Evolutionary conservation across 2,888 invertebrate genomes (phyloP).

Genomic region (Polia nebulosa): DNA sequence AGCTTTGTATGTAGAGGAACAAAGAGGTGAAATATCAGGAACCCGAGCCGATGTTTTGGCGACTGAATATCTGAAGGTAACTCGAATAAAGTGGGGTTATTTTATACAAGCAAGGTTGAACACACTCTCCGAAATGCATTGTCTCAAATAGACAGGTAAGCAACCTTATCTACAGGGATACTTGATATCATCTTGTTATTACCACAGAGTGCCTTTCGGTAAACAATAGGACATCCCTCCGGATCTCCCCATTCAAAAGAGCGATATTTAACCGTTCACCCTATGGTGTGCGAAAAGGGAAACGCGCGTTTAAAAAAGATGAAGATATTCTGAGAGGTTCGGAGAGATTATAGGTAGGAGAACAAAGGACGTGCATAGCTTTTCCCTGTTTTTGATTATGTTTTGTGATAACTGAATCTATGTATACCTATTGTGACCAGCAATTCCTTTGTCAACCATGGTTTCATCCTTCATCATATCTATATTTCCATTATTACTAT

Average conservation of each 20-base stretch:
- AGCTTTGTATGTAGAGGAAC: conserved; percentile 35
- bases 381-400: background rate
- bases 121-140: conserved; percentile 37
- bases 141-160: conserved; percentile 30
- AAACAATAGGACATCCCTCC: conserved; percentile 37
- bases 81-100: conserved; percentile 19
- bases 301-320: background rate
- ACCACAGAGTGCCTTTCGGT: conserved; percentile 21
- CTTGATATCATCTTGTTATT: conserved; percentile 25
- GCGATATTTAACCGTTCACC: conserved; percentile 6
- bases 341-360: too few species aligned
- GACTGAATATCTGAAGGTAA: conserved; percentile 8
- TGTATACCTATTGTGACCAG: background rate
- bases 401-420: background rate
- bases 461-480: background rate
- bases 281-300: conserved; percentile 2
- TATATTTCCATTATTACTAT: background rate
- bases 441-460: too few species aligned
- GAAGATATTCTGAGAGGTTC: too few species aligned
- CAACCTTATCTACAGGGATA: conserved; percentile 38
- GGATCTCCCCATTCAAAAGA: conserved; percentile 18
- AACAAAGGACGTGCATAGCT: too few species aligned
- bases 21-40: conserved; percentile 43
- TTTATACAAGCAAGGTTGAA: conserved; percentile 19
- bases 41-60: conserved; percentile 8